phyloP scores from a whole-genome alignment of 2,113 vertebrate species.

The Falcunculus frontatus region DNA sequence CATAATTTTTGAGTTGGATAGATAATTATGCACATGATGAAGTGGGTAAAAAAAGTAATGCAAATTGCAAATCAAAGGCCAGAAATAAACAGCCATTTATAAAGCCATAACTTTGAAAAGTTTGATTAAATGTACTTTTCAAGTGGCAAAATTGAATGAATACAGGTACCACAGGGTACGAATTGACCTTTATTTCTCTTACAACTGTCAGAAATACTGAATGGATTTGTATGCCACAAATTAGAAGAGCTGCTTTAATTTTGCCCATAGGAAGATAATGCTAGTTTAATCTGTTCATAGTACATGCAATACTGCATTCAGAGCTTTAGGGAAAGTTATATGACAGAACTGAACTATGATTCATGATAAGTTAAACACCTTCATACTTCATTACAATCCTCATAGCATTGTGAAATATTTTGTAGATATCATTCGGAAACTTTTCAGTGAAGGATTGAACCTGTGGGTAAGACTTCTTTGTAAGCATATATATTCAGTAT shows the following conservation, averaged over 20 bases:
- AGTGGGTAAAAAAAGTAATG: background rate
- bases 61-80: background rate
- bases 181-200: slow-evolving; percentile 13
- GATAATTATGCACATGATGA: background rate
- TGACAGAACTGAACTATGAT: background rate
- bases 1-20: background rate
- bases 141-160: background rate
- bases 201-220: background rate
- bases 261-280: background rate
- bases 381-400: background rate
- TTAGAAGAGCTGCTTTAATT: slow-evolving; percentile 1
- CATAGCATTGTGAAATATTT: background rate
- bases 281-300: background rate
- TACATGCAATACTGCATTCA: background rate
- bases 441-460: background rate
- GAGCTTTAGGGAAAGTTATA: background rate
- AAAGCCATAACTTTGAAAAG: background rate
- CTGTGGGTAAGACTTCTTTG: background rate
- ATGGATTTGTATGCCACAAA: background rate
- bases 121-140: slow-evolving; percentile 9
- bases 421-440: background rate
- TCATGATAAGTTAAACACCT: background rate
- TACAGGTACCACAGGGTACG: background rate
- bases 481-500: background rate
- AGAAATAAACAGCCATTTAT: background rate